phyloP scores from a whole-genome alignment of 2,888 invertebrate genomes.

The Acrobeloides nanus region DNA sequence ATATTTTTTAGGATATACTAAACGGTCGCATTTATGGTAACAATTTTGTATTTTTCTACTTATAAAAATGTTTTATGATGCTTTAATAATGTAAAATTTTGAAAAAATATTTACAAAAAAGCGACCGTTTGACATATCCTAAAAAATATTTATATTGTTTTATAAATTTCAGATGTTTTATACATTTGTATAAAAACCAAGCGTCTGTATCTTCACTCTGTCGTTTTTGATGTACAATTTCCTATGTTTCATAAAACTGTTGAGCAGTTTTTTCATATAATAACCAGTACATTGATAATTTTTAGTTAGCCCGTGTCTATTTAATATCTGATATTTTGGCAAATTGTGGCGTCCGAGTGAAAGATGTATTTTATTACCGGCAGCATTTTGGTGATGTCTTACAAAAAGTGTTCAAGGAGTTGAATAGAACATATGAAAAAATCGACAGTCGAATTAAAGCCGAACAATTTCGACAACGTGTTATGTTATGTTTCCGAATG shows the following conservation, averaged over 20 bases:
- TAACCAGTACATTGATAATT: not conserved
- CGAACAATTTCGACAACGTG: conserved; percentile 83
- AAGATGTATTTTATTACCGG: conserved; percentile 83
- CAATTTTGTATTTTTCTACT: not conserved
- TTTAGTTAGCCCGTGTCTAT: conserved; percentile 66
- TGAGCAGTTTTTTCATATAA: too few relatives aligned
- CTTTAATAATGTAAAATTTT: conserved; percentile 2
- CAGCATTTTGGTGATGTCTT: conserved; percentile 55
- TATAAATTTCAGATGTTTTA: not conserved
- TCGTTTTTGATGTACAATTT: too few relatives aligned
- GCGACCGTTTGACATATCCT: too few relatives aligned
- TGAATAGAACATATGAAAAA: conserved; percentile 67
- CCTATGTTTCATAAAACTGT: too few relatives aligned
- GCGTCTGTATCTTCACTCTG: too few relatives aligned
- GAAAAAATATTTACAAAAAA: conserved; percentile 1
- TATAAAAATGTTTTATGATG: too few relatives aligned
- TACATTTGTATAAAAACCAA: too few relatives aligned
- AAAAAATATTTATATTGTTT: too few relatives aligned
- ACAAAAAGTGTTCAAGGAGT: conserved; percentile 65
- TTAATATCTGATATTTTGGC: conserved; percentile 91
- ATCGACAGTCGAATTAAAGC: conserved; percentile 80
- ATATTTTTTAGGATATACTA: too few relatives aligned
- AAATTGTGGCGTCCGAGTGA: conserved; percentile 80
- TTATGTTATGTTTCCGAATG: conserved; percentile 72
- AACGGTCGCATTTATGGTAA: not conserved